Conservation (phyloP, 2,797 vertebrate species). For the Nannoperca australis region DNA sequence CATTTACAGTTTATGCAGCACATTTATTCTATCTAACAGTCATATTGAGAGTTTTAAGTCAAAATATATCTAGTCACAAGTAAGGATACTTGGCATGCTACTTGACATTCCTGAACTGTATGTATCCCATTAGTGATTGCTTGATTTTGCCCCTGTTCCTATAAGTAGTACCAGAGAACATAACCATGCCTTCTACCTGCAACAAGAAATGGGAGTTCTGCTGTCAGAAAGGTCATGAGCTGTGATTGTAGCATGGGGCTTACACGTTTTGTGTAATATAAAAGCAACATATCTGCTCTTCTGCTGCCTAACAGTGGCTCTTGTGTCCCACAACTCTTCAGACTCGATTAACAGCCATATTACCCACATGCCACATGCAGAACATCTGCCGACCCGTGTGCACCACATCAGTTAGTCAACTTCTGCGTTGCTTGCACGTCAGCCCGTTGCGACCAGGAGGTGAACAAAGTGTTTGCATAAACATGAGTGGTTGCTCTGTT, state of each 20-base stretch:
- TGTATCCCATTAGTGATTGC: conserved; percentile 22
- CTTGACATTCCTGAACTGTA: conserved; percentile 7
- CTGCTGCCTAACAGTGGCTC: conserved; percentile 12
- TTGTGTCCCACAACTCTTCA: conserved; percentile 17
- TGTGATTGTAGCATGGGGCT: conserved; percentile 46
- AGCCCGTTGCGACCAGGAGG: background rate
- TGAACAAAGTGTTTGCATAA: background rate
- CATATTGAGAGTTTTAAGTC: background rate
- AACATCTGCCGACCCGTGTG: background rate
- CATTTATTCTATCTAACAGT: background rate
- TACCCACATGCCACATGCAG: conserved; percentile 13
- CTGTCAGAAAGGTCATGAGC: conserved; percentile 65
- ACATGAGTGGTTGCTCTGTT: conserved; percentile 5
- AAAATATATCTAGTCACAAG: background rate
- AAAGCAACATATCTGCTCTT: conserved; percentile 26
- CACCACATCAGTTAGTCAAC: background rate
- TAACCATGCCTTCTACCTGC: conserved; percentile 31
- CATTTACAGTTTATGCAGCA: background rate
- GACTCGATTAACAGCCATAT: background rate
- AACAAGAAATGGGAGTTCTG: conserved; percentile 75
- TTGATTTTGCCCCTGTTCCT: conserved; percentile 33
- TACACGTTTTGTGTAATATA: conserved; percentile 48
- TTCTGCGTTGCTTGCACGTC: conserved; percentile 2
- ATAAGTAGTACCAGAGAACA: conserved; percentile 46
- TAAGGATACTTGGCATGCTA: background rate